A percentile compares a stretch with the other conserved stretches of the same genome.
Conservation (phyloP, 2,888 invertebrate genomes). For the Cheilosia scutellata region DNA sequence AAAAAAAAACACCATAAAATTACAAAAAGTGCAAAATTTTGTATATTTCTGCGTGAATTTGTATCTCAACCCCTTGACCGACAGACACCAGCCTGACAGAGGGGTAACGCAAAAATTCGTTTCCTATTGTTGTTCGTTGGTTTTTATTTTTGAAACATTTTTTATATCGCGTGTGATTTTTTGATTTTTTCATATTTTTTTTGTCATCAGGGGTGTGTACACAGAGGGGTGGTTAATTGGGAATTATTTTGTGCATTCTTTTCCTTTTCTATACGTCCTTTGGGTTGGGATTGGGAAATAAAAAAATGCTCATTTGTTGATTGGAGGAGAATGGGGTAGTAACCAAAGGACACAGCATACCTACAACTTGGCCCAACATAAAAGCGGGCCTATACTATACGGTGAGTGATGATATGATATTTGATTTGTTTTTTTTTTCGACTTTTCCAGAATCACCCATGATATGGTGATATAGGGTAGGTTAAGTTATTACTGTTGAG, state of each 20-base stretch:
- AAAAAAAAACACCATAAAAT: constrained; percentile 12
- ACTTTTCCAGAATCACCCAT: constrained; percentile 7
- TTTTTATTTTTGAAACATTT: constrained; percentile 22
- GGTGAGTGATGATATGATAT: constrained; percentile 60
- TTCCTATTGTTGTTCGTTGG: constrained; percentile 59
- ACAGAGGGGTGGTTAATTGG: constrained; percentile 63
- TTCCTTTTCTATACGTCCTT: constrained; percentile 33
- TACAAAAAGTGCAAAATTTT: constrained; percentile 67
- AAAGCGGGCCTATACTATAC: constrained; percentile 16
- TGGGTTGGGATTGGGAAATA: constrained; percentile 17
- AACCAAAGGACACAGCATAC: constrained; percentile 46
- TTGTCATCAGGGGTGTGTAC: constrained; percentile 60
- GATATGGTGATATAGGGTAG: constrained; percentile 53
- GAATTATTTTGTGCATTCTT: constrained; percentile 60
- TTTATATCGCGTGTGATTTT: constrained; percentile 57
- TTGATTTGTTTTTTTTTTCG: constrained; percentile 50
- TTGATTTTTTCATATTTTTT: constrained; percentile 46
- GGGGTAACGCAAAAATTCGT: constrained; percentile 44
- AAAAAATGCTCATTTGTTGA: constrained; percentile 66
- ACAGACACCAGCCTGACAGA: constrained; percentile 47
- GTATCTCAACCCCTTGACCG: constrained; percentile 76
- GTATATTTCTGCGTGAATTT: constrained; percentile 75
- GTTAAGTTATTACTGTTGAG: constrained; percentile 24
- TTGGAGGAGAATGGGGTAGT: constrained; percentile 62
- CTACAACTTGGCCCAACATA: constrained; percentile 28